A percentile compares a stretch with the other conserved stretches of the same genome.
Evolutionary conservation across 2,113 vertebrate species (phyloP).

Genomic region (Pyrgilauda ruficollis): DNA sequence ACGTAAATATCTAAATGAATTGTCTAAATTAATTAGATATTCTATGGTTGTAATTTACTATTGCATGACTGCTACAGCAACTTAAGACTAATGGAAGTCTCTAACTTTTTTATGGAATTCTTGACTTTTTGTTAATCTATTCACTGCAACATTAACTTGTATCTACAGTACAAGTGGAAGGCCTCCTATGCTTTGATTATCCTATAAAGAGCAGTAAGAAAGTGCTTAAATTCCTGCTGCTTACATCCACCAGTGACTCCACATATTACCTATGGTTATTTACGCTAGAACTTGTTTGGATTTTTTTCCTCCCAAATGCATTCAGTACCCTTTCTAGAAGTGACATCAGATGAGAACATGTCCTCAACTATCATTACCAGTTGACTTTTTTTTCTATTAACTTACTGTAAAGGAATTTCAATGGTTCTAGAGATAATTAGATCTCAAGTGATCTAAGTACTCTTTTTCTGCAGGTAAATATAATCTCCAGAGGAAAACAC

Average conservation of each 20-base stretch:
- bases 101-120: neutral
- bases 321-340: neutral
- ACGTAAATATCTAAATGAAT: neutral
- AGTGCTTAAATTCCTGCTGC: neutral
- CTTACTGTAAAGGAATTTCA: neutral
- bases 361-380: neutral
- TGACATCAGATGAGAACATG: neutral
- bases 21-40: neutral
- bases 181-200: neutral
- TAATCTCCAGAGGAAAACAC: neutral
- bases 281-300: neutral
- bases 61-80: neutral
- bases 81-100: neutral
- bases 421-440: neutral
- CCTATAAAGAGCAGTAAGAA: neutral
- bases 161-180: neutral
- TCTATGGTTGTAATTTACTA: neutral
- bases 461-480: neutral
- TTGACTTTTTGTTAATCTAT: neutral
- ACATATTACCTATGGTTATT: neutral
- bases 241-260: neutral
- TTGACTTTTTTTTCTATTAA: neutral
- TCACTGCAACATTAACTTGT: neutral
- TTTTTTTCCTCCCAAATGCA: neutral
- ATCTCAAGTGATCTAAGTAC: neutral